phyloP scores from a whole-genome alignment of 2,113 vertebrate species.

The Pangasianodon hypophthalmus region DNA sequence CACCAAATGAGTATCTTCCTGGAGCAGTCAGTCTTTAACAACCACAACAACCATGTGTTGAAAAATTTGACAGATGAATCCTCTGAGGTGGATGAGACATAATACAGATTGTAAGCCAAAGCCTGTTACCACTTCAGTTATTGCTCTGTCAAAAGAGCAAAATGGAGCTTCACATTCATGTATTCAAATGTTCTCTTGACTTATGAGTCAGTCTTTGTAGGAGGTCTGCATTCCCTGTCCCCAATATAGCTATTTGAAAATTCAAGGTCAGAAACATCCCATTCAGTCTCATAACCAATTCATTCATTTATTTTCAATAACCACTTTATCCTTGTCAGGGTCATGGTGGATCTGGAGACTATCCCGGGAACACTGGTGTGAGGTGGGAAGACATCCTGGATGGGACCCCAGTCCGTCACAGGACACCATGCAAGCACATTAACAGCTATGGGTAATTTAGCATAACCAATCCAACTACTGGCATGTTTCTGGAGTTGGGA shows the following conservation, averaged over 20 bases:
- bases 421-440: not conserved
- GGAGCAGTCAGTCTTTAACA: not conserved
- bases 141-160: not conserved
- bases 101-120: not conserved
- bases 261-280: not conserved
- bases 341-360: not conserved
- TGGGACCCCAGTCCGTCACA: not conserved
- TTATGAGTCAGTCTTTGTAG: not conserved
- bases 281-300: not conserved
- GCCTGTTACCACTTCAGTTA: not conserved
- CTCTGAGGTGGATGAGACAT: not conserved
- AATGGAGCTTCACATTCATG: not conserved
- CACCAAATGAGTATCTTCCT: not conserved
- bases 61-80: slow-evolving; percentile 9
- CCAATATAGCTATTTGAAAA: not conserved
- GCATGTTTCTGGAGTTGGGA: not conserved
- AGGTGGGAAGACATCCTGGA: not conserved
- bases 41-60: not conserved
- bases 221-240: not conserved
- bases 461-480: not conserved
- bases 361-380: not conserved
- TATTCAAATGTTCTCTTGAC: not conserved
- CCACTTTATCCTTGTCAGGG: not conserved
- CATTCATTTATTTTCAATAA: not conserved
- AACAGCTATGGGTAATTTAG: not conserved